A percentile compares a stretch with the other conserved stretches of the same genome.
phyloP scores from a whole-genome alignment of 2,113 vertebrate species.

The Falcunculus frontatus region DNA sequence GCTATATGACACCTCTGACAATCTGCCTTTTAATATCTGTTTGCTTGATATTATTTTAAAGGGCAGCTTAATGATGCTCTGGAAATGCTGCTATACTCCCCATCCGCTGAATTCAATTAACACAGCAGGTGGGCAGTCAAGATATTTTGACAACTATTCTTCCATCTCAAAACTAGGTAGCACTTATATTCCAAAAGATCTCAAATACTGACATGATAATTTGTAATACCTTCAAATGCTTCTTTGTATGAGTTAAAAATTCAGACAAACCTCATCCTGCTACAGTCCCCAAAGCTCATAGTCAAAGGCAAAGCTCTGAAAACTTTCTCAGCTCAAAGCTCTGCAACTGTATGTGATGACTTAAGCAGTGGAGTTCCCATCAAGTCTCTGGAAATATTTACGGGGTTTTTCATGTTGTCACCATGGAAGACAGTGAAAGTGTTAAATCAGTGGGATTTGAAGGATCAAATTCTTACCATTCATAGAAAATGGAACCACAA shows the following conservation, averaged over 20 bases:
- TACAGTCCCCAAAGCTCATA: neutral
- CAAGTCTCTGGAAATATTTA: neutral
- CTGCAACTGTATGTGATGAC: neutral
- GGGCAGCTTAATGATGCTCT: neutral
- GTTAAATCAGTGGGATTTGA: neutral
- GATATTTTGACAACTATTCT: slow-evolving; percentile 4
- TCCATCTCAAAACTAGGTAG: neutral
- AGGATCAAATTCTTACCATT: neutral
- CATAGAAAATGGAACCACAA: neutral
- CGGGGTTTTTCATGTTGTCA: neutral
- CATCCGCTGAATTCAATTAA: neutral
- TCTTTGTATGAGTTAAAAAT: neutral
- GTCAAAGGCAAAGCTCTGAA: neutral
- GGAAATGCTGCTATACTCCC: neutral
- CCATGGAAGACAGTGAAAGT: neutral
- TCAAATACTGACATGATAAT: neutral
- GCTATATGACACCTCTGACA: neutral
- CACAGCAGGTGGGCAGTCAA: neutral
- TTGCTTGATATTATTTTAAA: neutral
- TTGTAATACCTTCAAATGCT: neutral
- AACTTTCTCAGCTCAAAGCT: neutral
- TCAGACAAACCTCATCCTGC: neutral
- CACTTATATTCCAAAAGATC: neutral
- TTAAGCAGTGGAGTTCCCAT: neutral
- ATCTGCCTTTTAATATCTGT: neutral